Evolutionary conservation across 1,140 invertebrate genomes (phyloP).

Genomic region (Macrosteles quadrilineatus): DNA sequence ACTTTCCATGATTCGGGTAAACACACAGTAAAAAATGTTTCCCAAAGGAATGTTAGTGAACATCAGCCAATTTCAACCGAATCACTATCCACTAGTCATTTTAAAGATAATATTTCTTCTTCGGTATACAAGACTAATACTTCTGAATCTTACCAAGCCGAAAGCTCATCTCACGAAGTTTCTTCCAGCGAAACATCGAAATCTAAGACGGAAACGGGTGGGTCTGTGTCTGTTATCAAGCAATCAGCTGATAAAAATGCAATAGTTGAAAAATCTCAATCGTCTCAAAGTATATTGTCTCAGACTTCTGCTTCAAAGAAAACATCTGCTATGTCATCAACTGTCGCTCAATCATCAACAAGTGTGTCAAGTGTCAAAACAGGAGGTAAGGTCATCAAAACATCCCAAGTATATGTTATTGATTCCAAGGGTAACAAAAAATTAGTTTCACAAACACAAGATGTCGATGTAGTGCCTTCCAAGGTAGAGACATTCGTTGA

Average conservation of each 20-base stretch:
- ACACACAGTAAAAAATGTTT: too few species aligned
- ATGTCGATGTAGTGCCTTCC: conserved; percentile 1
- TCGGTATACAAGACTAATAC: neutral
- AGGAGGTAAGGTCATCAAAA: conserved; percentile 23
- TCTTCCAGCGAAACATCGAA: neutral
- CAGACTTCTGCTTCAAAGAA: neutral
- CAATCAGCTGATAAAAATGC: neutral
- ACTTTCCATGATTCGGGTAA: too few species aligned
- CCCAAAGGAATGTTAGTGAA: too few species aligned
- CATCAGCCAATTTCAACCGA: too few species aligned
- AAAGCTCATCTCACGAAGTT: neutral
- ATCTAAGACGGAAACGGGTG: too few species aligned
- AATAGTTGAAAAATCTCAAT: conserved; percentile 1
- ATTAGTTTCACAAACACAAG: conserved; percentile 16
- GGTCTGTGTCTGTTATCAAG: too few species aligned
- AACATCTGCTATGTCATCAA: neutral
- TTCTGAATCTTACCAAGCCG: neutral
- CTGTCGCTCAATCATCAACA: conserved; percentile 16
- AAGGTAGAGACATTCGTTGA: neutral
- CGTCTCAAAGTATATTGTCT: conserved; percentile 5
- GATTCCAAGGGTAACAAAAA: conserved; percentile 24
- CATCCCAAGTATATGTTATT: conserved; percentile 22
- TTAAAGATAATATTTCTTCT: too few species aligned
- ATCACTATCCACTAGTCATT: too few species aligned
- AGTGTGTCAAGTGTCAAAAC: conserved; percentile 21